Percentiles rank a stretch among this genome's conserved stretches.
Conservation (phyloP, 1,140 invertebrate species). For the Uloborus diversus region DNA sequence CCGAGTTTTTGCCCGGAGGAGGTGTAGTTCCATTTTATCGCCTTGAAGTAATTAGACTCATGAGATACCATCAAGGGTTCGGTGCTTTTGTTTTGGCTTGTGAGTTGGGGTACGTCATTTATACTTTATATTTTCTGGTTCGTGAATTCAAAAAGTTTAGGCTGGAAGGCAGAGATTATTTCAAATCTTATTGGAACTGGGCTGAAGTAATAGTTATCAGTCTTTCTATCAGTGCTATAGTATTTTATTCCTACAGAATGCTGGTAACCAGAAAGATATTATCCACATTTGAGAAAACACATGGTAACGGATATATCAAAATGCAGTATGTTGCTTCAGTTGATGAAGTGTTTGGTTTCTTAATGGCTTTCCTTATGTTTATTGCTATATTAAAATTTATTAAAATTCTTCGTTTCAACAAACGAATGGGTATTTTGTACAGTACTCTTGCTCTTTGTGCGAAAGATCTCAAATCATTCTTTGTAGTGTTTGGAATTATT, state of each 20-base stretch:
- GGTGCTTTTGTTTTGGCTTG: conserved; percentile 64
- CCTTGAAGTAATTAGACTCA: conserved; percentile 67
- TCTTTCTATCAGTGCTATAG: conserved; percentile 66
- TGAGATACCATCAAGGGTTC: conserved; percentile 64
- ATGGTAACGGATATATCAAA: conserved; percentile 69
- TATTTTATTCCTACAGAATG: conserved; percentile 67
- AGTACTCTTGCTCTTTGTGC: conserved; percentile 64
- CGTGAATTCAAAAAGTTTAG: conserved; percentile 63
- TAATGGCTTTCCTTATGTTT: conserved; percentile 67
- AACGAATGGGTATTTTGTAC: conserved; percentile 63
- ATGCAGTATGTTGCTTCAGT: conserved; percentile 68
- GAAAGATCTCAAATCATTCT: conserved; percentile 65
- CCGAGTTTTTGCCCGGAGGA: conserved; percentile 69
- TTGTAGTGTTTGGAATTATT: conserved; percentile 64
- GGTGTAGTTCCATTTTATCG: conserved; percentile 68
- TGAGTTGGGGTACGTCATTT: conserved; percentile 65
- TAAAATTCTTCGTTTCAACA: conserved; percentile 68
- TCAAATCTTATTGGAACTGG: conserved; percentile 68
- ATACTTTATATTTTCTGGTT: conserved; percentile 69
- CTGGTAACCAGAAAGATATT: conserved; percentile 66
- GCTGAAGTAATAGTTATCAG: conserved; percentile 66
- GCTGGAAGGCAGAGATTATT: conserved; percentile 65
- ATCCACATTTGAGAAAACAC: conserved; percentile 64
- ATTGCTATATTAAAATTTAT: conserved; percentile 69
- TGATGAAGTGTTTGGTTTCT: conserved; percentile 67